These are phyloP conservation scores for Phyllotreta cruciferae DNA, from an alignment of 2,888 invertebrate species.

Conservation along the genomic window DNA sequence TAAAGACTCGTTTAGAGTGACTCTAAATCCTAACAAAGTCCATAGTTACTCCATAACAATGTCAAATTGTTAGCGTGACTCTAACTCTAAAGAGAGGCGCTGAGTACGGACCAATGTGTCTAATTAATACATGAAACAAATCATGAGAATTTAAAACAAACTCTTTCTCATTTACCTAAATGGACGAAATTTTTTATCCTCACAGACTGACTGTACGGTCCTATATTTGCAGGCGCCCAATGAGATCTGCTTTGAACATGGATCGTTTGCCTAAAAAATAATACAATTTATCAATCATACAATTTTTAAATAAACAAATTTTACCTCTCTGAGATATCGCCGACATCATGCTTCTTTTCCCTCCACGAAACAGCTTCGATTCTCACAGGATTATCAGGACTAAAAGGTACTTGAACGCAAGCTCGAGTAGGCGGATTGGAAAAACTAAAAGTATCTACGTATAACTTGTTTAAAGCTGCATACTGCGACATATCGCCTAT, in stretches of 20 bases:
- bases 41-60: no score
- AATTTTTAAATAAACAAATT: conserved; percentile 14
- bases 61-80: no score
- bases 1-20: no score
- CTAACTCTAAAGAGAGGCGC: no score
- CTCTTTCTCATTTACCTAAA: conserved; percentile 23
- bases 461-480: conserved; percentile 77
- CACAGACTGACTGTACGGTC: conserved; percentile 93
- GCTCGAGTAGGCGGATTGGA: conserved; percentile 86
- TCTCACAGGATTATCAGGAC: conserved; percentile 73
- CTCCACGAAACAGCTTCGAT: conserved; percentile 77
- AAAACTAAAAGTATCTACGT: conserved; percentile 75
- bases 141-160: conserved; percentile 5
- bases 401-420: conserved; percentile 79
- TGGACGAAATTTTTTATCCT: conserved; percentile 64
- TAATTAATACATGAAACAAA: no score
- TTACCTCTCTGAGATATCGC: conserved; percentile 53
- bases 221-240: conserved; percentile 98
- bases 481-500: conserved; percentile 85
- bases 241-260: conserved; percentile 96
- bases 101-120: no score
- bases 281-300: neutral
- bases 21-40: no score
- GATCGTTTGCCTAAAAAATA: conserved; percentile 73
- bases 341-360: conserved; percentile 40